A percentile compares a stretch with the other conserved stretches of the same genome.
Evolutionary conservation across 2,888 invertebrate species (phyloP).

Genomic region (Leucophora obtusa): DNA sequence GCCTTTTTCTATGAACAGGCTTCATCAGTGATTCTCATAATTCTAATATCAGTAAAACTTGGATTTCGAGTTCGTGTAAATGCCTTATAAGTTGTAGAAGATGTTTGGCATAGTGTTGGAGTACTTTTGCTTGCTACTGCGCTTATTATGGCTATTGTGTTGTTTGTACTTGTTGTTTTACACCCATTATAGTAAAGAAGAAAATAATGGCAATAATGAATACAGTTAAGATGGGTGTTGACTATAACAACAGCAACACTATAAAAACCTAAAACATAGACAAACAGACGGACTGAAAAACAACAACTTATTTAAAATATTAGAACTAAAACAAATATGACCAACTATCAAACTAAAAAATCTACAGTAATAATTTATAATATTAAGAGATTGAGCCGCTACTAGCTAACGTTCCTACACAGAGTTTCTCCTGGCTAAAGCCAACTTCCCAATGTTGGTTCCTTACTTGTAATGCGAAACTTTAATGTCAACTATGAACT

Average conservation of each 20-base stretch:
- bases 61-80: too few relatives aligned
- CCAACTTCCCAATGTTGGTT: too few relatives aligned
- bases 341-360: background rate
- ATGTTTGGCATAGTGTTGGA: background rate
- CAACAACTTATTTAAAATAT: background rate
- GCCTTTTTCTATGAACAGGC: too few relatives aligned
- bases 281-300: background rate
- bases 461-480: too few relatives aligned
- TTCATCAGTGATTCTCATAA: too few relatives aligned
- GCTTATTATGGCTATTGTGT: slow-evolving; percentile 33
- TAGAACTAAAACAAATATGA: background rate
- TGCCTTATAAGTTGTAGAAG: background rate
- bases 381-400: too few relatives aligned
- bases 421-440: too few relatives aligned
- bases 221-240: slow-evolving; percentile 61
- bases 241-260: slow-evolving; percentile 24
- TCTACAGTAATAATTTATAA: too few relatives aligned
- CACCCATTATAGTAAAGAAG: slow-evolving; percentile 41
- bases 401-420: too few relatives aligned
- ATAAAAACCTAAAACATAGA: background rate
- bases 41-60: too few relatives aligned
- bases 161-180: slow-evolving; percentile 22
- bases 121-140: background rate
- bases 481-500: too few relatives aligned
- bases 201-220: slow-evolving; percentile 62